phyloP scores from a whole-genome alignment of 2,113 vertebrate genomes.

The Entomyzon cyanotis region DNA sequence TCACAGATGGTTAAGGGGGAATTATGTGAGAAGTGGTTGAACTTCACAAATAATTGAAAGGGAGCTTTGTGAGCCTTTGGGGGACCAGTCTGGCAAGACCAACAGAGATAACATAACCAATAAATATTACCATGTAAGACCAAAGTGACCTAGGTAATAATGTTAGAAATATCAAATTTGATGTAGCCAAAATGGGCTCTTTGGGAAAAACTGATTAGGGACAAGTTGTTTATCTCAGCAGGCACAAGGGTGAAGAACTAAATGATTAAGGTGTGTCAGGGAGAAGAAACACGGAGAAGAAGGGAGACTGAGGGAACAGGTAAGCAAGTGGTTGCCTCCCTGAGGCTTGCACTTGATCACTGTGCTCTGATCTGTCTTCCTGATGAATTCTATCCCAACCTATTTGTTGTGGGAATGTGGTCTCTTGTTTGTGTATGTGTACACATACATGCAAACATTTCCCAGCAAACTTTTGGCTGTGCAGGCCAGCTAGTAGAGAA shows the following conservation, averaged over 20 bases:
- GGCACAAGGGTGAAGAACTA: neutral
- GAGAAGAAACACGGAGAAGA: neutral
- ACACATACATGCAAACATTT: neutral
- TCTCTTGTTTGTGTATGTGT: accelerated
- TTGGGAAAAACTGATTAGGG: neutral
- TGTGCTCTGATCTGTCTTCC: neutral
- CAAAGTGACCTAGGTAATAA: neutral
- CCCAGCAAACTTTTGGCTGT: neutral
- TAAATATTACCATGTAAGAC: neutral
- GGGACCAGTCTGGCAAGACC: neutral
- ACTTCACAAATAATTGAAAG: neutral
- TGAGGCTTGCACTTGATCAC: neutral
- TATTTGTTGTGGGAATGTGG: neutral
- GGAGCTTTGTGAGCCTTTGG: neutral
- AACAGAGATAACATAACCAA: neutral
- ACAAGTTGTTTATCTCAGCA: neutral
- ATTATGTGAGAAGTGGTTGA: neutral
- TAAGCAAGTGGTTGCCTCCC: neutral
- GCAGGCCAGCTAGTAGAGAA: neutral
- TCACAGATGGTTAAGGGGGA: neutral
- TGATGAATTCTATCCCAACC: neutral
- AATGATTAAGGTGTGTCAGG: neutral
- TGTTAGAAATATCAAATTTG: neutral
- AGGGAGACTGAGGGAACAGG: neutral
- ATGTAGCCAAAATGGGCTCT: neutral